Evolutionary conservation across 2,888 invertebrate genomes (phyloP), one percentile per base, ranked within the genome.

Genomic region (Harpalus rufipes): DNA sequence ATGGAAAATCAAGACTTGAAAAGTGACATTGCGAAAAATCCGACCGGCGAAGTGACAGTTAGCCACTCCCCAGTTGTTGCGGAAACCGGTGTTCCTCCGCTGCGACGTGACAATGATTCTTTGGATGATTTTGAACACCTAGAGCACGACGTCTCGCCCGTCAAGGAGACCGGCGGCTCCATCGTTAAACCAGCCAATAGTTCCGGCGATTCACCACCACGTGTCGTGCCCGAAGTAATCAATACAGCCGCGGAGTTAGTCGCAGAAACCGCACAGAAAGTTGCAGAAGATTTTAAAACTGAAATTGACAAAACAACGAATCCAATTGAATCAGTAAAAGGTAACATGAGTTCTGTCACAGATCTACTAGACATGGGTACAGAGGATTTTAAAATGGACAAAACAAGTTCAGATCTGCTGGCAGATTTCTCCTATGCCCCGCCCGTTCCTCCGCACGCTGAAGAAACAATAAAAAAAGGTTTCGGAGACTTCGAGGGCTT

Each of bases 61-160:
- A 74, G 76, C 76, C 85, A 74, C 76, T 82, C 85, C 76, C 81
- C 56, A 39, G 84, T 8, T 18, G 18, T n/a, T n/a, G 80, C 65
- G 58, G 80, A 85, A 80, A 21, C 72, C 72, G 59, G 68, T n/a
- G 39, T 59, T 44, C 61, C 51, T 78, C 63, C 79, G 10, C 56
- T 85, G 14, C 65, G 80, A 2, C 79, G 95, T 86, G 95, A 95
- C 87, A 93, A 93, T 89, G 95, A 95, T 89, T 95, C 95, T 41
- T 92, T 94, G 86, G 95, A 95, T 89, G 95, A 95, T 91, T 95
- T 95, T 90, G 95, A 95, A 90, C 95, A 95, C 90, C 91, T 95
- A 87, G 95, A 94, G 87, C 93, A 94, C 88, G 94, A 94, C 86
- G 91, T 91, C 72, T 91, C 92, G 81, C 91, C 92, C 25, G 88